phyloP scores from a whole-genome alignment of 2,888 invertebrate species.

The Scaptomyza polygonia region DNA sequence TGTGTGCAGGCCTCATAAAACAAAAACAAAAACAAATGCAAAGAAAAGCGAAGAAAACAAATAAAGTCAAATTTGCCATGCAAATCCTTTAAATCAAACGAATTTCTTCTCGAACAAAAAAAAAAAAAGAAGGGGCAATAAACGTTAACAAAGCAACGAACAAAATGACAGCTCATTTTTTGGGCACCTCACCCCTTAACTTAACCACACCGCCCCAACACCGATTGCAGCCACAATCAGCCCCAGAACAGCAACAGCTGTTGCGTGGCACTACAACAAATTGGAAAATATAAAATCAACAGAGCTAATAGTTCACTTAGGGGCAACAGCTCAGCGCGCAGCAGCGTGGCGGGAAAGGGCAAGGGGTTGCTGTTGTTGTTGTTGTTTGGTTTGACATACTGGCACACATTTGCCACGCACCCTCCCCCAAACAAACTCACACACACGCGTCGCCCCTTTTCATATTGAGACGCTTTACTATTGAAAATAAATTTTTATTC shows the following conservation, averaged over 20 bases:
- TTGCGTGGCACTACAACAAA: constrained; percentile 62
- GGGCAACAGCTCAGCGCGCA: constrained; percentile 50
- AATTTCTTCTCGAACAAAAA: constrained; percentile 42
- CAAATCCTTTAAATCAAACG: constrained; percentile 78
- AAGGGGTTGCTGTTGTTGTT: constrained; percentile 11
- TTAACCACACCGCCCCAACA: too few species aligned
- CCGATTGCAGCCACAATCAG: neutral
- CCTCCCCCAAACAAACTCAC: neutral
- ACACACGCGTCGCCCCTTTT: constrained; percentile 34
- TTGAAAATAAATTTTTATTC: constrained; percentile 81
- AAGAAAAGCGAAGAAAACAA: constrained; percentile 67
- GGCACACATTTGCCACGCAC: constrained; percentile 64
- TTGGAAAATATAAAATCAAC: constrained; percentile 80
- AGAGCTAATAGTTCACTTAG: constrained; percentile 78
- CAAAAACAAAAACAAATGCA: constrained; percentile 11
- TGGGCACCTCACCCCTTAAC: constrained; percentile 3
- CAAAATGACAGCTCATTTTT: constrained; percentile 55
- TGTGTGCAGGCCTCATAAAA: constrained; percentile 19
- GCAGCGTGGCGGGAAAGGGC: constrained; percentile 7
- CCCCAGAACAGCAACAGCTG: constrained; percentile 39
- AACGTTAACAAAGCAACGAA: constrained; percentile 64
- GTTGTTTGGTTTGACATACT: constrained; percentile 66
- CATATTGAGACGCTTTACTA: constrained; percentile 79
- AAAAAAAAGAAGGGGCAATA: constrained; percentile 53
- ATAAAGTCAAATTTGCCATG: constrained; percentile 78